phyloP scores from a whole-genome alignment of 1,140 invertebrate species.

The Teleopsis dalmanni region DNA sequence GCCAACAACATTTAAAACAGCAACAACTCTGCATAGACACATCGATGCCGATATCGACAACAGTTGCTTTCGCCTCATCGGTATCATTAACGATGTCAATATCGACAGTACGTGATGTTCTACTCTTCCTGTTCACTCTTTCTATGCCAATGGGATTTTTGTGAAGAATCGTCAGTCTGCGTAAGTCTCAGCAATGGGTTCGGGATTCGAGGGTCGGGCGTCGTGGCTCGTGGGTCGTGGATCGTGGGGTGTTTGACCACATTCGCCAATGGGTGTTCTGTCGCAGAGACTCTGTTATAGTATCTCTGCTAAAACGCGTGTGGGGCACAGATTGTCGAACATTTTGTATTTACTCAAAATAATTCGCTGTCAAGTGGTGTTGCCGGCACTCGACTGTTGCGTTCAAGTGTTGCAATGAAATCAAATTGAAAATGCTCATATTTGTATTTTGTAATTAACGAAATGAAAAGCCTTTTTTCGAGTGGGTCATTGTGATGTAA shows the following conservation, averaged over 20 bases:
- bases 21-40: not conserved
- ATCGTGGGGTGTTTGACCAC: not conserved
- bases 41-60: not conserved
- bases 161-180: not conserved
- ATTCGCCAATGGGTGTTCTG: no score
- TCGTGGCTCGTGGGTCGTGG: not conserved
- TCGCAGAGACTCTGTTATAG: no score
- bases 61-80: not conserved
- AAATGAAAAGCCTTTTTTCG: conserved; percentile 15
- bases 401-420: conserved; percentile 11
- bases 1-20: conserved; percentile 12
- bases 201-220: not conserved
- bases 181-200: not conserved
- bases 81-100: not conserved
- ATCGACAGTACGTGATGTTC: no score
- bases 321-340: no score
- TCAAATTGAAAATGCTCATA: conserved; percentile 16
- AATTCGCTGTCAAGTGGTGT: conserved; percentile 11
- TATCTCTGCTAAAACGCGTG: no score
- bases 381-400: conserved; percentile 2
- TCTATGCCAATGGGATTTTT: not conserved
- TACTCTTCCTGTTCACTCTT: no score
- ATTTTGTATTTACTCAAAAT: no score
- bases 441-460: conserved; percentile 17
- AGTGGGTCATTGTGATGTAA: no score